Evolutionary conservation across 2,888 invertebrate species (phyloP), one percentile per base, ranked within the genome.

Genomic region (Drosophila neotestacea): DNA sequence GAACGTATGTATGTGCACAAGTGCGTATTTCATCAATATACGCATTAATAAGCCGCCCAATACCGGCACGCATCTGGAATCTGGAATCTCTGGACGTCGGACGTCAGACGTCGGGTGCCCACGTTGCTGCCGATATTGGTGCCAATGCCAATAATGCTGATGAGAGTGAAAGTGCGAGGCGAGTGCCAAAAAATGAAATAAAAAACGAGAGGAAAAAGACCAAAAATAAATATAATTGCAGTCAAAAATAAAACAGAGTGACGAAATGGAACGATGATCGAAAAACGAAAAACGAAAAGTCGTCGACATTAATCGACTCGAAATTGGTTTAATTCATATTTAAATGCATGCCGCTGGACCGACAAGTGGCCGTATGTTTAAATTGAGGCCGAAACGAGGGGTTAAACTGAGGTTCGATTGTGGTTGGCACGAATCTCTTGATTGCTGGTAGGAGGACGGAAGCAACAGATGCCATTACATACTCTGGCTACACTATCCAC

Each of bases 291-390:
- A 30, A 30, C 30, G 30, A 30, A 70, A 74, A 67, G 64, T 63
- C 72, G 86, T 73, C 73, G 80, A 86, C 76, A 89, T 90, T 90
- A 90, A 90, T 89, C 90, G 90, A 87, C 85, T 76, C 79, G 81
- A 81, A 89, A 87, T 89, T 87, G 90, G 83, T 77, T 89, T 90
- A 90, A 90, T 90, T 90, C 90, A 90, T 90, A 90, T 89, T 90
- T 90, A 89, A 89, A 81, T 90, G 86, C 66, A 75, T 41, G 65
- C 70, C 55, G 50, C 63, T 75, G 81, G 41, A 66, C 55, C 55
- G 61, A 50, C 70, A 78, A 78, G 56, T 79, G 88, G 50, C 58
- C 65, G 51, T 66, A 59, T 71, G 77, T 72, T 72, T 77, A 67
- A 7, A 36, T 60, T 48, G 56, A 44, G 50, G 42, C 16, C 32